Conservation (phyloP, 2,113 vertebrate genomes). For the Ornithorhynchus anatinus region DNA sequence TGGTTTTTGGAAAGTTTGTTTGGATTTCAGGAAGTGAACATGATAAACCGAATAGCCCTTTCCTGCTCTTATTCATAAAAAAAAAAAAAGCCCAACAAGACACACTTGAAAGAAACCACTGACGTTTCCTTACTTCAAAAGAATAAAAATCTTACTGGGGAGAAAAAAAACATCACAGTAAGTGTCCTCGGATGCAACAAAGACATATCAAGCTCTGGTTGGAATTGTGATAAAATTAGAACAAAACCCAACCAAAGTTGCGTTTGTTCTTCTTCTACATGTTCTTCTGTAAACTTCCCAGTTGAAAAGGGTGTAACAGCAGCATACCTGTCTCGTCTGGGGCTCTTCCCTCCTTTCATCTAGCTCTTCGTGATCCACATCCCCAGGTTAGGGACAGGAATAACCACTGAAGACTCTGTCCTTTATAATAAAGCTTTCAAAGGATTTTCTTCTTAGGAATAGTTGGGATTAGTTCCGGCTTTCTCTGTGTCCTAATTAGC, state of each 20-base stretch:
- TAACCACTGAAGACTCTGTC: no score
- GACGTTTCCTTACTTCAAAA: slow-evolving; percentile 49
- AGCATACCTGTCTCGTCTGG: neutral
- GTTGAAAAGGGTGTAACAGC: neutral
- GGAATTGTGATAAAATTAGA: neutral
- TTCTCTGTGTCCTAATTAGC: no score
- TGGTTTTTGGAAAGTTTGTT: slow-evolving; percentile 59
- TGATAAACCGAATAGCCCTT: slow-evolving; percentile 69
- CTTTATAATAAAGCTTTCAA: no score
- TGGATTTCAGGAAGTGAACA: slow-evolving; percentile 72
- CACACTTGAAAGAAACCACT: slow-evolving; percentile 50
- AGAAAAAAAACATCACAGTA: slow-evolving; percentile 1
- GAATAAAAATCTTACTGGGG: neutral
- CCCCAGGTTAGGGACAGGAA: neutral
- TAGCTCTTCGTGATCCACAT: neutral
- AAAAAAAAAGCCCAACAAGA: slow-evolving; percentile 18
- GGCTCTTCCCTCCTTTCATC: neutral
- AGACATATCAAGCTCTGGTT: neutral
- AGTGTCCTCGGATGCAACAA: neutral
- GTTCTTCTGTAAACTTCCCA: neutral
- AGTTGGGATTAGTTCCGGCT: neutral
- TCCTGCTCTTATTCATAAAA: slow-evolving; percentile 63
- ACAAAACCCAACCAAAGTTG: neutral
- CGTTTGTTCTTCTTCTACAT: neutral
- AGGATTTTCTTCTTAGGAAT: no score